These are phyloP conservation scores for Allacma fusca DNA, from an alignment of 2,888 invertebrate species.

Conservation along the genomic window DNA sequence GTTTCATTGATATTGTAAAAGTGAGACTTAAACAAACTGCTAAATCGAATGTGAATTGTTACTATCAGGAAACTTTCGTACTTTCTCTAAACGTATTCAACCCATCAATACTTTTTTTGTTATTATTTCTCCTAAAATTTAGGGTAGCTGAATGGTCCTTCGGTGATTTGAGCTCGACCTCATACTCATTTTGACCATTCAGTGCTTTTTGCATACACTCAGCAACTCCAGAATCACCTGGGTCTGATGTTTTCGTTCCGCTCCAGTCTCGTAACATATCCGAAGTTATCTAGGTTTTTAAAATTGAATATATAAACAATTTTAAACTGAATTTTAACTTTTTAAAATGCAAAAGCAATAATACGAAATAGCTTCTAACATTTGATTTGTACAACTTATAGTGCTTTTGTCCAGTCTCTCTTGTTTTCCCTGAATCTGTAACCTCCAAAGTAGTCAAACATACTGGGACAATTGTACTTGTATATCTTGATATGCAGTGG, in stretches of 20 bases:
- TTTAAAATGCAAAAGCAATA: too few relatives aligned
- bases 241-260: not conserved
- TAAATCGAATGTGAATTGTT: too few relatives aligned
- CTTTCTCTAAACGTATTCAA: not conserved
- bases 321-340: too few relatives aligned
- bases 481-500: constrained; percentile 9
- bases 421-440: not conserved
- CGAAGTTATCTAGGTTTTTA: not conserved
- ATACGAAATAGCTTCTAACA: too few relatives aligned
- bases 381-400: constrained; percentile 29
- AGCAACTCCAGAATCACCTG: not conserved
- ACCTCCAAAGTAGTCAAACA: constrained; percentile 19
- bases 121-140: constrained; percentile 3
- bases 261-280: not conserved
- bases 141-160: not conserved
- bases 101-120: not conserved
- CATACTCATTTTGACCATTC: not conserved
- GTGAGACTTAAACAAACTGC: too few relatives aligned
- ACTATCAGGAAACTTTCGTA: too few relatives aligned
- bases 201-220: constrained; percentile 4
- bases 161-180: constrained; percentile 4
- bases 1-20: too few relatives aligned
- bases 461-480: not conserved
- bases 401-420: not conserved
- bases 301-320: too few relatives aligned